These are phyloP conservation scores for Heliconius sara DNA, from an alignment of 2,888 invertebrate species.

Conservation along the genomic window DNA sequence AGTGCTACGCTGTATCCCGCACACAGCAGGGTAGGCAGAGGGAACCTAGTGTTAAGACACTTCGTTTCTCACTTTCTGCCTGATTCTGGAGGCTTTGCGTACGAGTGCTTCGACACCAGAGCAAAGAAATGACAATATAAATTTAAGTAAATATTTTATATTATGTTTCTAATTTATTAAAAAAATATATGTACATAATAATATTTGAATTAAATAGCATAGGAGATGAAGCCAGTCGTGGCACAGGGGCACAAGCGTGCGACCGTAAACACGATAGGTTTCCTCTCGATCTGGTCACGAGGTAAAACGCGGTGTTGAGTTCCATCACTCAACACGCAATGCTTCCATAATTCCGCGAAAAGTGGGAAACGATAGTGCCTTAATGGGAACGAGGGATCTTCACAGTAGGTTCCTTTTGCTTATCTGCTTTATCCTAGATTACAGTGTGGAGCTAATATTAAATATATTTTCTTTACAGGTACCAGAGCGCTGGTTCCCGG, in stretches of 20 bases:
- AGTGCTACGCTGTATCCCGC: too few species aligned
- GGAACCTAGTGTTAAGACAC: too few species aligned
- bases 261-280: too few species aligned
- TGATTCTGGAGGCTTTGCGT: too few species aligned
- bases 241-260: too few species aligned
- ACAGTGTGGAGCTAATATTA: neutral
- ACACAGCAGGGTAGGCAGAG: too few species aligned
- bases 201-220: neutral
- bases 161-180: neutral
- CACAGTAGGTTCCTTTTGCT: neutral
- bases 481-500: slow-evolving; percentile 94
- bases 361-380: neutral
- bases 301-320: neutral
- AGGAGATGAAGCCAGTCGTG: neutral
- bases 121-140: too few species aligned
- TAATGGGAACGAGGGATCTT: neutral
- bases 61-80: too few species aligned
- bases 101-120: too few species aligned
- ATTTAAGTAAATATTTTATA: too few species aligned
- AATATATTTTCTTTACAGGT: slow-evolving; percentile 68
- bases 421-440: neutral
- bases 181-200: neutral
- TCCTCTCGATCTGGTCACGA: too few species aligned
- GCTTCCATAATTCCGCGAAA: neutral
- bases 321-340: neutral